Conservation (phyloP, 2,797 vertebrate genomes). For the Argentina silus region DNA sequence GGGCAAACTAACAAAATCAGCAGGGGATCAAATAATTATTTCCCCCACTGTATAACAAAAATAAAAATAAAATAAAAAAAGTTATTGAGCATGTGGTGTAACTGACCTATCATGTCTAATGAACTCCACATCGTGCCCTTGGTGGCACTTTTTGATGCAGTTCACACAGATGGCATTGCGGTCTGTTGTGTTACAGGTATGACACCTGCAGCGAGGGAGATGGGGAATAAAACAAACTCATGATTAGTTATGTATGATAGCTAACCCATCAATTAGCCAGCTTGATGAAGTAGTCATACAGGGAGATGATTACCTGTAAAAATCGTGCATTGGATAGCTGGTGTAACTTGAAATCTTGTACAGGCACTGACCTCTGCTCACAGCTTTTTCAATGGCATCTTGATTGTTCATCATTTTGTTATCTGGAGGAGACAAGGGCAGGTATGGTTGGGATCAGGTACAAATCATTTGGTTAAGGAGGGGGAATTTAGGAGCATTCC, state of each 20-base stretch:
- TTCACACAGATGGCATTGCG: conserved; percentile 99
- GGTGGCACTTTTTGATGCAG: conserved; percentile 99
- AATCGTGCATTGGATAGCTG: conserved; percentile 99
- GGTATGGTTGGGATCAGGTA: not conserved
- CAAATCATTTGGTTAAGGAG: not conserved
- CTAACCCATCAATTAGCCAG: not conserved
- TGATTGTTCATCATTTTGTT: conserved; percentile 99
- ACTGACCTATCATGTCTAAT: conserved; percentile 97
- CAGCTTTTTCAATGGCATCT: conserved; percentile 99
- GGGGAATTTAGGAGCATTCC: not conserved
- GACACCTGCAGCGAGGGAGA: conserved; percentile 83
- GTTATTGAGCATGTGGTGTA: not conserved
- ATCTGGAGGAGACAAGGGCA: conserved; percentile 75
- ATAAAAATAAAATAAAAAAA: no score
- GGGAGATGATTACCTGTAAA: conserved; percentile 91
- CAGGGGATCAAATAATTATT: no score
- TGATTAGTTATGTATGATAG: not conserved
- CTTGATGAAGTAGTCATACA: not conserved
- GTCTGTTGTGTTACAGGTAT: conserved; percentile 99
- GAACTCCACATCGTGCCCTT: conserved; percentile 99
- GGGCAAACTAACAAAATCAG: no score
- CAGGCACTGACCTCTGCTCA: conserved; percentile 99
- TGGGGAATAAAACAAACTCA: not conserved
- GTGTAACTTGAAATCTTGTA: conserved; percentile 99
- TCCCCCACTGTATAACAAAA: no score